Evolutionary conservation across 2,113 vertebrate species (phyloP).

Genomic region (Megaleporinus macrocephalus): DNA sequence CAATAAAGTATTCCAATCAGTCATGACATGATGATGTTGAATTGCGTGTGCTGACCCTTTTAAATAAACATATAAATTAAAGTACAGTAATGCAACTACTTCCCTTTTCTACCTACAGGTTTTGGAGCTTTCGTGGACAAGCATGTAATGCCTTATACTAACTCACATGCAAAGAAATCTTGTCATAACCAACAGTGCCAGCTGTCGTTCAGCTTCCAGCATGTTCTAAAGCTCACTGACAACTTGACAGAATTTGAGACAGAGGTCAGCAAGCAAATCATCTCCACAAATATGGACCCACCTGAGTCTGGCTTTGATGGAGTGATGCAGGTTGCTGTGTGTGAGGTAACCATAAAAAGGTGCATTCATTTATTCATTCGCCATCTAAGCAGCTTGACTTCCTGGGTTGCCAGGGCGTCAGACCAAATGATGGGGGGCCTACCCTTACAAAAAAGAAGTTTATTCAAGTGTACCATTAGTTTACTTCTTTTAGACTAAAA

Average conservation of each 20-base stretch:
- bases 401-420: too few relatives aligned
- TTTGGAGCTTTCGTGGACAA: conserved; percentile 89
- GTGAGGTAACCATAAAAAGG: conserved; percentile 68
- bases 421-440: too few relatives aligned
- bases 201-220: conserved; percentile 79
- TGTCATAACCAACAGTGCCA: conserved; percentile 71
- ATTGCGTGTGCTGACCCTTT: too few relatives aligned
- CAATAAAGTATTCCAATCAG: too few relatives aligned
- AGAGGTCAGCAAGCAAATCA: conserved; percentile 78
- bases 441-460: too few relatives aligned
- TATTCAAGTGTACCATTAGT: too few relatives aligned
- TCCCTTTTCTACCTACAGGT: conserved; percentile 63
- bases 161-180: conserved; percentile 79
- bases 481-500: too few relatives aligned
- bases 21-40: too few relatives aligned
- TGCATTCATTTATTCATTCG: too few relatives aligned
- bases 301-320: conserved; percentile 84
- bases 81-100: background rate
- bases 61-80: background rate
- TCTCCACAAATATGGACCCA: conserved; percentile 83
- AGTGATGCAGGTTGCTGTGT: conserved; percentile 86
- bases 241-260: conserved; percentile 69
- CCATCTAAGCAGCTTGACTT: too few relatives aligned
- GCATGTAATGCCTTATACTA: conserved; percentile 81
- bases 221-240: conserved; percentile 79